Percentiles rank a stretch among this genome's conserved stretches.
These are phyloP conservation scores for Caiman crocodilus DNA, from an alignment of 2,797 vertebrate genomes.

Conservation along the genomic window DNA sequence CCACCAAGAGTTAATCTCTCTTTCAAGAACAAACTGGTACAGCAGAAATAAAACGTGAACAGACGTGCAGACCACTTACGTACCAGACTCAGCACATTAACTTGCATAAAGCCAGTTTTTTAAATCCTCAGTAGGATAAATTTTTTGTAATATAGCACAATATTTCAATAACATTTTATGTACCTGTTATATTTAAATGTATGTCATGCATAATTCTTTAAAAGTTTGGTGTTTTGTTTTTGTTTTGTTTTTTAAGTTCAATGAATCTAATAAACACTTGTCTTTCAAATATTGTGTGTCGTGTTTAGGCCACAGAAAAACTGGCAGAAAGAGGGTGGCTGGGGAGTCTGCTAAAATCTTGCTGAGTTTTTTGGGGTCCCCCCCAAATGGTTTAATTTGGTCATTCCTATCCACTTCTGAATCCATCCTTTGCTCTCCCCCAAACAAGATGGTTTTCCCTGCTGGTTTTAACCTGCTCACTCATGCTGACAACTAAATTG, in stretches of 20 bases:
- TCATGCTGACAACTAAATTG: no score
- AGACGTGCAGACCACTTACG: slow-evolving; percentile 39
- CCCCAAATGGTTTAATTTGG: neutral
- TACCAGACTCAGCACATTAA: neutral
- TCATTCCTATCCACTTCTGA: neutral
- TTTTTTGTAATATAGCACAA: slow-evolving; percentile 67
- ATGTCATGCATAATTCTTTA: slow-evolving; percentile 75
- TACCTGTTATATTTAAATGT: slow-evolving; percentile 75
- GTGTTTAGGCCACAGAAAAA: neutral
- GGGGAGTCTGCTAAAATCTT: neutral
- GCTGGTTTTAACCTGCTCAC: neutral
- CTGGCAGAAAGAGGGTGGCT: neutral
- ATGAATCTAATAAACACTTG: slow-evolving; percentile 78
- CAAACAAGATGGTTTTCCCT: neutral
- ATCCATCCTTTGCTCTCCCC: neutral
- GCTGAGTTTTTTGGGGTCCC: neutral
- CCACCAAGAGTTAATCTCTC: neutral
- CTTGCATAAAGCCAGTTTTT: neutral
- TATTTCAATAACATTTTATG: slow-evolving; percentile 44
- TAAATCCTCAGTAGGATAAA: slow-evolving; percentile 48
- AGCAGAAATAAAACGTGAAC: slow-evolving; percentile 37
- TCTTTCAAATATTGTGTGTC: slow-evolving; percentile 70
- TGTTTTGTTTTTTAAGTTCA: slow-evolving; percentile 54
- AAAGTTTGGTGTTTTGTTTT: slow-evolving; percentile 15
- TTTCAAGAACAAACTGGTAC: slow-evolving; percentile 54